Base-by-base conservation (phyloP, 2,888 invertebrate genomes). In the Opisthograptis luteolata region DNA sequence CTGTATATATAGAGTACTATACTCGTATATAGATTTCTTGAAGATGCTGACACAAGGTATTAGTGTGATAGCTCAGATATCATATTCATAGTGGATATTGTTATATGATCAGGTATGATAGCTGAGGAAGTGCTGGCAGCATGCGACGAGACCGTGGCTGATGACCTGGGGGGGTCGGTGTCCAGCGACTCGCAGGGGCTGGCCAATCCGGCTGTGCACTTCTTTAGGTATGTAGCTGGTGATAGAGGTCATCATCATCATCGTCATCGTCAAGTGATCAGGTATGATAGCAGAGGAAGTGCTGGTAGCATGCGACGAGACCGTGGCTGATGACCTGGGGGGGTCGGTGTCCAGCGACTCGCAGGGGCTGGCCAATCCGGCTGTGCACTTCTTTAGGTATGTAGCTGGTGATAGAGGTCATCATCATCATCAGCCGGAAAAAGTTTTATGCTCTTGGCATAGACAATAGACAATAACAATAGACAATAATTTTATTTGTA, bases 271-370 rank as follows among this genome's bases (percentile, higher is more conserved):
- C n/a, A n/a, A n/a, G n/a, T n/a, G n/a, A n/a, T n/a, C 64, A 94
- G 94, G 97, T 34, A 96, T 98, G 88, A 94, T 97, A 51, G 99
- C 98, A 0, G 98, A 99, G 77, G 99, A 99, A 78, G 98, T 99
- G 2, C 84, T 99, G 37, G 94, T 95, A 40, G 99, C 99, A 0
- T 99, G 99, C 73, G 98, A 99, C 73, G 93, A 96, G 54, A 93
- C 94, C 0, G 81, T 93, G 3, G 81, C 92, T 0, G 92, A 93
- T 46, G 93, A 93, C 20, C 65, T 90, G 1, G 85, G 88, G 0
- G 85, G 87, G 0, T 80, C 87, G 0, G 50, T 87, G 1, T 74
- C 78, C n/a, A 77, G 79, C 1, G 91, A 91, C 31, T 59, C 84
- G 3, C 82, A 85, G 53, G 91, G 91, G 0, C 83, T 97, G 59